Evolutionary conservation across 2,113 vertebrate species (phyloP), one percentile per base, ranked within the genome.

Genomic region (Bucco capensis): DNA sequence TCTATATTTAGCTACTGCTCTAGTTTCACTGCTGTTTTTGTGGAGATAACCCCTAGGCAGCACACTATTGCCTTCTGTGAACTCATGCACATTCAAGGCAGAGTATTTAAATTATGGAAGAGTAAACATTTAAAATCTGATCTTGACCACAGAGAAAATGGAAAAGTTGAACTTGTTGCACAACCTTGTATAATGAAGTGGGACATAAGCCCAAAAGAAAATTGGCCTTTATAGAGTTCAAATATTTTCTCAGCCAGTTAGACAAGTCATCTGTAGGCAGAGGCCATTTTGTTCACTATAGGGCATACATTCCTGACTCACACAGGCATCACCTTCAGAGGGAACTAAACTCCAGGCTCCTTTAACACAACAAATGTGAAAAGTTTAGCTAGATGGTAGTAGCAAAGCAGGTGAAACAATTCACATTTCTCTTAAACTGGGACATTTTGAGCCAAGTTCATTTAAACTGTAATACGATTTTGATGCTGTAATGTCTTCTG

Each of bases 1-100:
- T 94, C 93, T 95, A 95, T 95, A 96, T 95, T 95, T 95, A 96
- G 95, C 81, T 49, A 5, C 62, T 89, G 62, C 86, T 96, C 87
- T 65, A 94, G 84, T 94, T 95, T 87, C 9, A 2, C 49, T 90
- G 84, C 78, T 87, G 66, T 94, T 90, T 92, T 94, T 60, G 69
- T 77, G 78, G 74, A 94, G 81, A 92, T 73, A 89, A 92, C 67
- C 90, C 53, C 74, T 79, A 83, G 84, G 87, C 75, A 94, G 90
- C 86, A 90, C n/a, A 19, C n/a, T 67, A 58, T 71, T 84, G 81
- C 89, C 67, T 89, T 89, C 91, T 58, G 74, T 70, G 84, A 94
- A 87, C 75, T 79, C 53, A 31, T 10, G n/a, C 1, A 3, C 16
- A 11, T 62, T 89, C 38, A 17, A 89, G 47, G 71, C 42, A 83